Percentiles rank a stretch among this genome's conserved stretches.
Evolutionary conservation across 2,113 vertebrate species (phyloP).

Genomic region (Desmodus rotundus): DNA sequence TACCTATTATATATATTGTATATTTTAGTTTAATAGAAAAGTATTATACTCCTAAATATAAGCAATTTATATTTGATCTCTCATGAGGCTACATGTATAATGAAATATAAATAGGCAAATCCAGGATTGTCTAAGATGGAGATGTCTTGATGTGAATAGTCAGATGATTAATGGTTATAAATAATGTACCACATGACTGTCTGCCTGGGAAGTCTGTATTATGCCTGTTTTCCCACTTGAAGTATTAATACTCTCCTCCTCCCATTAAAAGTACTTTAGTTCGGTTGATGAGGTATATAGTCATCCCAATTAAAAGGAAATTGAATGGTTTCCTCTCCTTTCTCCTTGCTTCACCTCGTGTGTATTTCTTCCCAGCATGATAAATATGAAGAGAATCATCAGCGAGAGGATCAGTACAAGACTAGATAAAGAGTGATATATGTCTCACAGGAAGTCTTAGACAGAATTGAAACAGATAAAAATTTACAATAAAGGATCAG

Average conservation of each 20-base stretch:
- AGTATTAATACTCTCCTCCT: background rate
- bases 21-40: slow-evolving; percentile 18
- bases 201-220: background rate
- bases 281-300: background rate
- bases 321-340: background rate
- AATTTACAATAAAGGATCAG: background rate
- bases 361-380: background rate
- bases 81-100: background rate
- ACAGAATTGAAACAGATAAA: background rate
- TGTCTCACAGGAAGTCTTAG: background rate
- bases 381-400: slow-evolving; percentile 8
- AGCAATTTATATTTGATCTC: background rate
- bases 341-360: background rate
- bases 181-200: background rate
- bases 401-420: background rate
- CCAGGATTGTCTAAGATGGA: background rate
- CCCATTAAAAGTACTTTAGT: background rate
- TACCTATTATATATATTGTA: background rate
- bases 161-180: slow-evolving; percentile 30
- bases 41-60: background rate
- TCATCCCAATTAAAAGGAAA: slow-evolving; percentile 3
- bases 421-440: background rate
- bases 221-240: background rate
- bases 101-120: background rate
- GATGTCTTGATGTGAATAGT: background rate